These are phyloP conservation scores for Adelognathus sp. DNA, from an alignment of 2,888 invertebrate species.

Conservation along the genomic window DNA sequence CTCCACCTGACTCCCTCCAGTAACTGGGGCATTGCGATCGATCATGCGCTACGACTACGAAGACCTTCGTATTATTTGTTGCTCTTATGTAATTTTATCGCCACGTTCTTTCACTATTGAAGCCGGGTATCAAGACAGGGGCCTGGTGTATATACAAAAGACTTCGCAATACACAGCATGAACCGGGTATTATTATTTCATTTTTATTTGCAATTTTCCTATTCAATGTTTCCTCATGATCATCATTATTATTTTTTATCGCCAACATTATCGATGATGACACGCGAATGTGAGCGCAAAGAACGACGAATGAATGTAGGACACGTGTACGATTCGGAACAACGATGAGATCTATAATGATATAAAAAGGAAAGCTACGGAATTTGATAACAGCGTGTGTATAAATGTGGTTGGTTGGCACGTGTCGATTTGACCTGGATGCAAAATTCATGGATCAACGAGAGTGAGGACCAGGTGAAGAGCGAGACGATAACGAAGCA, in stretches of 20 bases:
- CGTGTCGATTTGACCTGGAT: constrained; percentile 61
- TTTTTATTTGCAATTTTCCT: not conserved
- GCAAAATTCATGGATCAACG: constrained; percentile 61
- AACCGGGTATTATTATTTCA: not conserved
- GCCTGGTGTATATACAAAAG: constrained; percentile 3
- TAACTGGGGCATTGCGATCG: constrained; percentile 79
- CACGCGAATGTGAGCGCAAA: not conserved
- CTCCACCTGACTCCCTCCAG: constrained; percentile 57
- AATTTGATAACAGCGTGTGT: not conserved
- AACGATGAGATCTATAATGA: not conserved
- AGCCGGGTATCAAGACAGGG: not conserved
- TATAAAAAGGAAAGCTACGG: constrained; percentile 6
- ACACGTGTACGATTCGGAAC: constrained; percentile 54
- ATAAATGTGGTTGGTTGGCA: constrained; percentile 1
- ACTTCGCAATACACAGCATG: not conserved
- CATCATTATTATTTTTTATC: not conserved
- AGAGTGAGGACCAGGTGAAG: not conserved
- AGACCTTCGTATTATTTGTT: constrained; percentile 41
- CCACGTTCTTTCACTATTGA: constrained; percentile 23
- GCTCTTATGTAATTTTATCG: not conserved
- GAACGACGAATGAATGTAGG: not conserved
- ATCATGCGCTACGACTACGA: constrained; percentile 66
- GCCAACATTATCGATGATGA: not conserved
- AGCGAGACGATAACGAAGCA: not conserved
- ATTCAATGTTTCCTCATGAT: not conserved